Evolutionary conservation across 2,888 invertebrate genomes (phyloP).

Genomic region (Tupiocoris notatus): DNA sequence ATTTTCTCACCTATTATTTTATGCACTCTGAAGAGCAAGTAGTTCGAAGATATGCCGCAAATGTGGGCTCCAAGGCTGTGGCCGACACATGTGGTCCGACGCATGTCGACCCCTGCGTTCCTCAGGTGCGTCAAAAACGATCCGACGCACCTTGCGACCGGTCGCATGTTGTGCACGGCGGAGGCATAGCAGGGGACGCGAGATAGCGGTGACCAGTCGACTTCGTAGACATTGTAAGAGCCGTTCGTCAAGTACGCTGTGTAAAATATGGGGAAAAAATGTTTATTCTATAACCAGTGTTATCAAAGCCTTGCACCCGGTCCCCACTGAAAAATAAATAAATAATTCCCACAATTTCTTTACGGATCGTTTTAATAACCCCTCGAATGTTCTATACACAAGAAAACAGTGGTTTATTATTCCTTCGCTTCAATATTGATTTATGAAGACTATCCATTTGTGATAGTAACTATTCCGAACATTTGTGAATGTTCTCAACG

Average conservation of each 20-base stretch:
- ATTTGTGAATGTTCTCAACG: too few species aligned
- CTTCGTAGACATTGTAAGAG: constrained; percentile 72
- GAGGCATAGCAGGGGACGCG: constrained; percentile 69
- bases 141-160: constrained; percentile 70
- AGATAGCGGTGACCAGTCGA: constrained; percentile 76
- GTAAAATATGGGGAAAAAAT: neutral
- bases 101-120: constrained; percentile 62
- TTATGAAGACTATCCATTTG: too few species aligned
- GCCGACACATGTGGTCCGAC: constrained; percentile 71
- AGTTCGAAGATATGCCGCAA: constrained; percentile 73
- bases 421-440: too few species aligned
- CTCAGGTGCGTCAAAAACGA: constrained; percentile 64
- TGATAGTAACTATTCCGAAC: too few species aligned
- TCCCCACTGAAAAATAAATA: too few species aligned
- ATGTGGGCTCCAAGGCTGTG: constrained; percentile 71
- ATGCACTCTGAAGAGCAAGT: constrained; percentile 69
- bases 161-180: constrained; percentile 71
- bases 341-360: too few species aligned
- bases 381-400: too few species aligned
- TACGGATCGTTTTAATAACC: too few species aligned
- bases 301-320: too few species aligned
- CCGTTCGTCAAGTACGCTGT: constrained; percentile 71
- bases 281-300: too few species aligned
- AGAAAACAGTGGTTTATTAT: too few species aligned
- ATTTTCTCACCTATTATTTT: constrained; percentile 69